Evolutionary conservation across 2,797 vertebrate genomes (phyloP).

Genomic region (Pteropus rufus): DNA sequence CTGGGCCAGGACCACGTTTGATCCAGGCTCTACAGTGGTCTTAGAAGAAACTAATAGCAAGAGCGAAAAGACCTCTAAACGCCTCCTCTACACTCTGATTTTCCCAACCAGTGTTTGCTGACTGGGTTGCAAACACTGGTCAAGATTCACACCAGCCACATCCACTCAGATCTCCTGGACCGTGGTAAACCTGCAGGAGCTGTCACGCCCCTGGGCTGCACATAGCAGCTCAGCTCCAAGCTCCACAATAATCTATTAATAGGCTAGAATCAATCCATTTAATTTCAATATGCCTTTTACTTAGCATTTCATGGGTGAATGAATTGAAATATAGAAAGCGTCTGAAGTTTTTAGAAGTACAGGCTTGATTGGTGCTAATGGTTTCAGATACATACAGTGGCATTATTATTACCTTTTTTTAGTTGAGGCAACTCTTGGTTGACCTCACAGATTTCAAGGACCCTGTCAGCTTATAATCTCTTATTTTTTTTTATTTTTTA

Average conservation of each 20-base stretch:
- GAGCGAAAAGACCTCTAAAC: background rate
- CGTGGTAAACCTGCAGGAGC: background rate
- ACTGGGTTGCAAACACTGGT: too few relatives aligned
- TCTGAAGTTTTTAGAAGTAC: background rate
- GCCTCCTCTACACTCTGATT: background rate
- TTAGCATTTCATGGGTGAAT: background rate
- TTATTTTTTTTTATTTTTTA: too few relatives aligned
- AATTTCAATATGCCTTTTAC: background rate
- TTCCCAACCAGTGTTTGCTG: background rate
- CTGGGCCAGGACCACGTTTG: background rate
- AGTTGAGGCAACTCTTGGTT: too few relatives aligned
- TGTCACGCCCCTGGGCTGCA: background rate
- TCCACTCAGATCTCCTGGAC: background rate
- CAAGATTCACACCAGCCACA: background rate
- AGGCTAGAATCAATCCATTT: background rate
- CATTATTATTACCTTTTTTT: background rate
- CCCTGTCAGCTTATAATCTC: too few relatives aligned
- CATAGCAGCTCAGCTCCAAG: background rate
- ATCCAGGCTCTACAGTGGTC: background rate
- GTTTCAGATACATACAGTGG: background rate
- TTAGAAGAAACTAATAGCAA: background rate
- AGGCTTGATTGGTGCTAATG: background rate
- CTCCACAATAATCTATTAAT: background rate
- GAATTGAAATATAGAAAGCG: constrained; percentile 26
- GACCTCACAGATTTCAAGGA: too few relatives aligned